These are phyloP conservation scores for Diprion similis DNA, from an alignment of 1,140 invertebrate species.

Conservation along the genomic window DNA sequence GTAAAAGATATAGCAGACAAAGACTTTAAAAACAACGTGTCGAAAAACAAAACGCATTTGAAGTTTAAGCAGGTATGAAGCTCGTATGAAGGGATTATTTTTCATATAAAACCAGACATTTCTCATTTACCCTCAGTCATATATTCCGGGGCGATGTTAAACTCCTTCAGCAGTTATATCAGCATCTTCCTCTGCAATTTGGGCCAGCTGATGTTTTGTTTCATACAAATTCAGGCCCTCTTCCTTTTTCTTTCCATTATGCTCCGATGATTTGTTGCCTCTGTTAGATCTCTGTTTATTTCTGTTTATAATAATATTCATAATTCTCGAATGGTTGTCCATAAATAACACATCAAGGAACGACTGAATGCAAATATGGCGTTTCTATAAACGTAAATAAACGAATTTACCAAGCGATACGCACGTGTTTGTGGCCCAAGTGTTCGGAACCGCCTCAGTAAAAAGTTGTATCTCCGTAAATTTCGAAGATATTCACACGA, in stretches of 20 bases:
- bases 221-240: too few species aligned
- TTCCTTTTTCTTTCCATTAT: not conserved
- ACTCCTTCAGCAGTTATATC: too few species aligned
- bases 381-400: conserved; percentile 3
- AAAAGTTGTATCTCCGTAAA: conserved; percentile 11
- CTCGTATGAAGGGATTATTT: too few species aligned
- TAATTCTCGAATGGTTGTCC: not conserved
- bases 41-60: too few species aligned
- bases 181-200: too few species aligned
- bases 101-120: too few species aligned
- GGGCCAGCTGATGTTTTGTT: too few species aligned
- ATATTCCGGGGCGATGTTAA: too few species aligned
- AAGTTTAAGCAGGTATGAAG: too few species aligned
- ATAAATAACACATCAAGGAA: not conserved
- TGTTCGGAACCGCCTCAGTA: not conserved
- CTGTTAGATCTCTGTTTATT: not conserved
- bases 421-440: not conserved
- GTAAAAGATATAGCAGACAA: too few species aligned
- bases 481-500: conserved; percentile 15
- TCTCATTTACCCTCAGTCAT: too few species aligned
- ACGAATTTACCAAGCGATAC: not conserved
- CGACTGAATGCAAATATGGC: conserved; percentile 7
- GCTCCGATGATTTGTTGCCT: not conserved
- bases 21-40: too few species aligned
- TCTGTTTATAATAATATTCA: not conserved